Evolutionary conservation across 2,797 vertebrate genomes (phyloP).

Genomic region (Podargus strigoides): DNA sequence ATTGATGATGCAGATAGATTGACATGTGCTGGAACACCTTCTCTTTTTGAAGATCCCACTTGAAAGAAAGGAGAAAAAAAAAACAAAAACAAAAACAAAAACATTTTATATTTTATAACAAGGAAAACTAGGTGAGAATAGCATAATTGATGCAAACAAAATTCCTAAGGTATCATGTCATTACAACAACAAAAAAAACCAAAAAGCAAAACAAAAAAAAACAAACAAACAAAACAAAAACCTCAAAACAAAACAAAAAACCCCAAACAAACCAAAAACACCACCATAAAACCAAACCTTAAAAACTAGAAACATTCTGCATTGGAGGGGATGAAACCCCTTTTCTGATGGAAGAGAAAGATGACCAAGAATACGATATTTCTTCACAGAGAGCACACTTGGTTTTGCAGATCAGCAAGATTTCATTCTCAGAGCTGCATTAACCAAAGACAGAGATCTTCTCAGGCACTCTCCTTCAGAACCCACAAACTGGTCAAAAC

Average conservation of each 20-base stretch:
- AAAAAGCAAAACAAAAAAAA: neutral
- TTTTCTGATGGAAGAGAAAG: neutral
- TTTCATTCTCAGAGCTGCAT: neutral
- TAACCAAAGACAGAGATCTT: neutral
- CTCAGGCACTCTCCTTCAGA: neutral
- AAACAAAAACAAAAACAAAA: neutral
- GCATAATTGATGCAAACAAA: neutral
- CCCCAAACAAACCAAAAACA: neutral
- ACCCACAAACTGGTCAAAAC: neutral
- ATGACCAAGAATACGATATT: neutral
- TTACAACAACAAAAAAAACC: neutral
- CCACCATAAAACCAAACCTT: no score
- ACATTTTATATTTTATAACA: neutral
- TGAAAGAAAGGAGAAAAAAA: neutral
- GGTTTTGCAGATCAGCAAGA: neutral
- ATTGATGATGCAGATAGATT: conserved; percentile 97
- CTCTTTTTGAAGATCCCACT: conserved; percentile 97
- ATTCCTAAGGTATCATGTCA: neutral
- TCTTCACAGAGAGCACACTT: rapidly evolving
- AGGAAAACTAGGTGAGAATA: neutral
- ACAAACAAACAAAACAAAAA: neutral
- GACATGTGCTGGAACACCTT: conserved; percentile 93
- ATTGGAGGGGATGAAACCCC: neutral
- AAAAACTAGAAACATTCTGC: neutral
- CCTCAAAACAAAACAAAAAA: neutral